phyloP scores from a whole-genome alignment of 2,888 invertebrate species.

The Drosophila ezoana region DNA sequence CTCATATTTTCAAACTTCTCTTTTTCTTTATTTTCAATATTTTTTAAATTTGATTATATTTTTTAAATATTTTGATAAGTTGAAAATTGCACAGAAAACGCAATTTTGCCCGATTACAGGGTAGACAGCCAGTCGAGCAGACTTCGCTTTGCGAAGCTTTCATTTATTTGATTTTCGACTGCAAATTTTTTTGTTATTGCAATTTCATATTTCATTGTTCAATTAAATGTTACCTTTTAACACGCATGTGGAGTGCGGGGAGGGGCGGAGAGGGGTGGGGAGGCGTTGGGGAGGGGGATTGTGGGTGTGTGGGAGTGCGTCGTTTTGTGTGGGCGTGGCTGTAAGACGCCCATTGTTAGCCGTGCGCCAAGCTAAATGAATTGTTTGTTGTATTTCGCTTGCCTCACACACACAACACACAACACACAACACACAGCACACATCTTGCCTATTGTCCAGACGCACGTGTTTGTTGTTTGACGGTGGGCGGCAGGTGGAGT shows the following conservation, averaged over 20 bases:
- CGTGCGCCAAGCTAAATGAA: conserved; percentile 55
- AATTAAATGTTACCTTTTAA: conserved; percentile 64
- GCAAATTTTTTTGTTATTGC: conserved; percentile 25
- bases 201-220: conserved; percentile 68
- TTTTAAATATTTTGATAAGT: too few species aligned
- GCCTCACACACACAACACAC: conserved; percentile 18
- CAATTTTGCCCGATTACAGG: background rate
- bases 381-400: conserved; percentile 46
- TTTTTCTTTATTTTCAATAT: too few species aligned
- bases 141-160: background rate
- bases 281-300: too few species aligned
- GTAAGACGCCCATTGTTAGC: conserved; percentile 16
- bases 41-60: too few species aligned
- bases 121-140: background rate
- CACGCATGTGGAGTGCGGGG: background rate
- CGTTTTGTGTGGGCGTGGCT: conserved; percentile 41
- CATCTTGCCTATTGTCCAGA: conserved; percentile 41
- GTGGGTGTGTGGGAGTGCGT: background rate
- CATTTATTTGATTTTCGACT: background rate
- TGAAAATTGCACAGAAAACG: too few species aligned
- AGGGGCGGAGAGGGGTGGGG: too few species aligned
- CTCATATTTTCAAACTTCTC: too few species aligned
- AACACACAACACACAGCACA: conserved; percentile 16
- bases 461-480: conserved; percentile 9
- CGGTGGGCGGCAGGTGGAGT: conserved; percentile 1